A percentile compares a stretch with the other conserved stretches of the same genome.
phyloP scores from a whole-genome alignment of 2,113 vertebrate species.

The Gobius niger region DNA sequence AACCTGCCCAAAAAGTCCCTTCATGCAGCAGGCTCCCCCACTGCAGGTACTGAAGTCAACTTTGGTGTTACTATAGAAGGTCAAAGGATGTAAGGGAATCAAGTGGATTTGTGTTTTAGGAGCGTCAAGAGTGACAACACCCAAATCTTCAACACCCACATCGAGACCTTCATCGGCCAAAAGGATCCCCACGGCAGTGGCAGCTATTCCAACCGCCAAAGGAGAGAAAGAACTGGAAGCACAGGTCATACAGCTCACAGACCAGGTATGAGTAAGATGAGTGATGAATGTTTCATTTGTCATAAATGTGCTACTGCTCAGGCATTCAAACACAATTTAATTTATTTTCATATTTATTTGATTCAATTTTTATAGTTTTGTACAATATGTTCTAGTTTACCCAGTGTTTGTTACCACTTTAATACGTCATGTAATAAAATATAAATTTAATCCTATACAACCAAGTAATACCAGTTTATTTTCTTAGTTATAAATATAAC shows the following conservation, averaged over 20 bases:
- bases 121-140: conserved; percentile 88
- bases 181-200: conserved; percentile 83
- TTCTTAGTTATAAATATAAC: too few species aligned
- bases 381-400: too few species aligned
- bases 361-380: too few species aligned
- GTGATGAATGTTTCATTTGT: not conserved
- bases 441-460: too few species aligned
- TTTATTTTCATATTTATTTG: too few species aligned
- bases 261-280: conserved; percentile 79
- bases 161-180: conserved; percentile 97
- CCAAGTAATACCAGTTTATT: too few species aligned
- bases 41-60: conserved; percentile 82
- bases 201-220: conserved; percentile 82
- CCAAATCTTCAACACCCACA: conserved; percentile 92
- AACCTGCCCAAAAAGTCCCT: conserved; percentile 97
- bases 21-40: conserved; percentile 96
- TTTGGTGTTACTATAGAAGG: not conserved
- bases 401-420: too few species aligned
- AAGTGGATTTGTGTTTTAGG: conserved; percentile 72
- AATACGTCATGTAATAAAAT: too few species aligned
- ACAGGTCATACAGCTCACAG: conserved; percentile 94
- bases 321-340: too few species aligned
- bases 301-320: too few species aligned
- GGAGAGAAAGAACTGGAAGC: conserved; percentile 97
- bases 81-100: not conserved